Evolutionary conservation across 2,888 invertebrate genomes (phyloP).

Genomic region (Drosophila pseudotakahashii): DNA sequence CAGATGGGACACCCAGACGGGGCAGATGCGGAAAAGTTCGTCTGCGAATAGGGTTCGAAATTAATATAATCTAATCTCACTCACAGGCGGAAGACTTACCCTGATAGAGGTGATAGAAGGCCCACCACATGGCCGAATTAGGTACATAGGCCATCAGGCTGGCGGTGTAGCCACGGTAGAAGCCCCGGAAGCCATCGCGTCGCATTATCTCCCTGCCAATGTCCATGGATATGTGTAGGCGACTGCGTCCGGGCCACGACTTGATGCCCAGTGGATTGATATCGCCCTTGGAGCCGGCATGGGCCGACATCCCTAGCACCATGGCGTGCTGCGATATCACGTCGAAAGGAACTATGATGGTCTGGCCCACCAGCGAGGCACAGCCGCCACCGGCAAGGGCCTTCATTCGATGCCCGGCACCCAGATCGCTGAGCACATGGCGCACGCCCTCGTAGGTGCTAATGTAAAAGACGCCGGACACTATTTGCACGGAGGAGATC

Average conservation of each 20-base stretch:
- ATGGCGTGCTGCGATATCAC: constrained; percentile 98
- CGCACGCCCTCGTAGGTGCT: constrained; percentile 96
- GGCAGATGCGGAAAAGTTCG: constrained; percentile 89
- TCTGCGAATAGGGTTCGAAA: constrained; percentile 85
- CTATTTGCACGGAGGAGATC: constrained; percentile 95
- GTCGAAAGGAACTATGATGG: constrained; percentile 98
- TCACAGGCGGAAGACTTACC: constrained; percentile 86
- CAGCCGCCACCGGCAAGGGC: constrained; percentile 95
- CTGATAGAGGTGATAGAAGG: constrained; percentile 96
- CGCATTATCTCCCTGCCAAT: constrained; percentile 91
- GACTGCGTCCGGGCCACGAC: constrained; percentile 87
- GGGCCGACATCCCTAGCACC: constrained; percentile 90
- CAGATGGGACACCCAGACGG: constrained; percentile 91
- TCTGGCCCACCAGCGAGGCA: constrained; percentile 97
- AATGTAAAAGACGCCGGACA: constrained; percentile 95
- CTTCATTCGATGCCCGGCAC: constrained; percentile 84
- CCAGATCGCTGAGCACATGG: constrained; percentile 88
- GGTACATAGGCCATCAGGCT: constrained; percentile 97
- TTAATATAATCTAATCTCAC: constrained; percentile 20
- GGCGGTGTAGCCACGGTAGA: constrained; percentile 96
- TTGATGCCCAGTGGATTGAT: constrained; percentile 92
- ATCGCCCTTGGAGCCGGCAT: constrained; percentile 84
- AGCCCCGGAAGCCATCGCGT: constrained; percentile 93
- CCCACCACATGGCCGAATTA: constrained; percentile 99
- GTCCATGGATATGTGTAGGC: constrained; percentile 89